A percentile compares a stretch with the other conserved stretches of the same genome.
Evolutionary conservation across 1,140 invertebrate species (phyloP).

Genomic region (Orius insidiosus): DNA sequence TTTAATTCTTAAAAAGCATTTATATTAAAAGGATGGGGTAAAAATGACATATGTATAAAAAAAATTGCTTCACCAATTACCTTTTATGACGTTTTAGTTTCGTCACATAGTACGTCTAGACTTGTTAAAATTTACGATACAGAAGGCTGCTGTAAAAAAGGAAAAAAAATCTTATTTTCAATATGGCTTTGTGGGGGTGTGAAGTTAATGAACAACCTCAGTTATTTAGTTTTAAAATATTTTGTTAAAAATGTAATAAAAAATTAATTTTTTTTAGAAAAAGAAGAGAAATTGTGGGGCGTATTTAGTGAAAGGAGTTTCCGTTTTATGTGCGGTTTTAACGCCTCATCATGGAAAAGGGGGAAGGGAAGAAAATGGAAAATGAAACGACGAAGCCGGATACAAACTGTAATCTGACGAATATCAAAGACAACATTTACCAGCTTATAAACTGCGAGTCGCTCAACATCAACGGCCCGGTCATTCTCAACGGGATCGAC

Average conservation of each 20-base stretch:
- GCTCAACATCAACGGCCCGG: constrained; percentile 1
- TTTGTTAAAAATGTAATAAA: background rate
- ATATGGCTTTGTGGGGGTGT: constrained; percentile 12
- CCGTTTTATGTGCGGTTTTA: constrained; percentile 1
- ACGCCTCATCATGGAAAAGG: constrained; percentile 1
- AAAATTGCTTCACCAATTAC: no score
- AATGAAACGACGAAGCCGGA: constrained; percentile 1
- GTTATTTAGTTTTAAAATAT: constrained; percentile 6
- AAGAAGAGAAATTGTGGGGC: background rate
- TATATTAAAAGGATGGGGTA: no score
- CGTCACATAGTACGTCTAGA: no score
- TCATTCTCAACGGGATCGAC: background rate
- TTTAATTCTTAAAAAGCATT: no score
- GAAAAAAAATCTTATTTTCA: background rate
- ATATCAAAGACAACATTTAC: constrained; percentile 1
- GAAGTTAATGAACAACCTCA: background rate
- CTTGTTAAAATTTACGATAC: no score
- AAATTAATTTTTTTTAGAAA: no score
- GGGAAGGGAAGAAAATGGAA: constrained; percentile 2
- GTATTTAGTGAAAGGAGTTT: background rate
- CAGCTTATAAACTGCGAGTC: constrained; percentile 6
- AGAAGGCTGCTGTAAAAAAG: no score
- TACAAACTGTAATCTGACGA: constrained; percentile 2
- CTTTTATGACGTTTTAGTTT: no score
- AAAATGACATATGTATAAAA: no score